Evolutionary conservation across 2,113 vertebrate genomes (phyloP), one percentile per base, ranked within the genome.

Genomic region (Ceyx margarethae): DNA sequence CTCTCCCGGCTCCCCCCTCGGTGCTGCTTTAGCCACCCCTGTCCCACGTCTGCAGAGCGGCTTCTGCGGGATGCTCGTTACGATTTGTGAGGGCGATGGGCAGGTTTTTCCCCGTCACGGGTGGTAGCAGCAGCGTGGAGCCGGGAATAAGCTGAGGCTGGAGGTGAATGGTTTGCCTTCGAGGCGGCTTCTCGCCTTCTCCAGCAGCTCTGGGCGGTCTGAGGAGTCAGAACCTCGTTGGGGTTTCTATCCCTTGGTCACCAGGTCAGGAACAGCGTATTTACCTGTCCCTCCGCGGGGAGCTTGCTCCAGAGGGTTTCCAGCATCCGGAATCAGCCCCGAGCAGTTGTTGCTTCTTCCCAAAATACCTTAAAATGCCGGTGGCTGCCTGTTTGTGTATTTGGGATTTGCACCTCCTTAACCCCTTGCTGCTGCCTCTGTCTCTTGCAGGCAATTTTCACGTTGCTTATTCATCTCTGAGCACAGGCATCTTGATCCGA

Each of bases 51-150:
- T 74, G 25, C 26, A 1, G 33, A 3, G 37, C 1, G 66, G 25
- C 17, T 60, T 1, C 45, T 6, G 26, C 3, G 11, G 31, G 64
- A 5, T 65, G 29, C 51, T 46, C 3, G 1, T 4, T 1, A 54
- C 5, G 37, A 0, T 3, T 10, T 11, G 45, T 16, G 54, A 0
- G 2, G 1, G n/a, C 4, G 58, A 21, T 1, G 72, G 82, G n/a
- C 14, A 9, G 3, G 0, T 43, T 23, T 3, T 6, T 37, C 37
- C 12, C 37, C 42, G 7, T 40, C 46, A 0, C 6, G 3, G 56
- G 67, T 5, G 28, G 5, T 5, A 1, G 4, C 1, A 15, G 51
- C 13, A 9, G 10, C 2, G 6, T 3, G 61, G 9, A 33, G 50
- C 48, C 1, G 4, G 22, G 7, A 8, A 31, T 8, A 23, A 43